A percentile compares a stretch with the other conserved stretches of the same genome.
Evolutionary conservation across 2,113 vertebrate genomes (phyloP).

Genomic region (Rhea pennata): DNA sequence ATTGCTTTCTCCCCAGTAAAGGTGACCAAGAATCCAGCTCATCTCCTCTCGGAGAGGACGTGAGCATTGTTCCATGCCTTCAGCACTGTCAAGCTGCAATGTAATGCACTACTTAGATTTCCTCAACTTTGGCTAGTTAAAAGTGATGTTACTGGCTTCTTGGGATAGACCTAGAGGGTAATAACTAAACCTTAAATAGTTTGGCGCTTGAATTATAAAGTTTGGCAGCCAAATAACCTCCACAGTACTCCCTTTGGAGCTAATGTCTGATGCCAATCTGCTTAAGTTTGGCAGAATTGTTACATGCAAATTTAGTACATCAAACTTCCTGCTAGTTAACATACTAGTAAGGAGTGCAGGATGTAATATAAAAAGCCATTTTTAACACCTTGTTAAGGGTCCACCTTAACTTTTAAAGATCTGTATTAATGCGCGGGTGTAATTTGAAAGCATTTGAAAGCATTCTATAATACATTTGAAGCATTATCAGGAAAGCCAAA

Average conservation of each 20-base stretch:
- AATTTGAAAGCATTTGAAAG: background rate
- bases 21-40: background rate
- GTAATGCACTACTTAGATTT: background rate
- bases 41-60: background rate
- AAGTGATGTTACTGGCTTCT: background rate
- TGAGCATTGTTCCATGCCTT: background rate
- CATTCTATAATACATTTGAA: background rate
- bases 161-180: constrained; percentile 1
- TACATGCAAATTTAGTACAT: background rate
- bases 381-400: background rate
- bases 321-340: background rate
- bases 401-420: background rate
- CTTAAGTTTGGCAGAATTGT: background rate
- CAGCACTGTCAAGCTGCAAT: background rate
- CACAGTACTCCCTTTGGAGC: background rate
- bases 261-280: background rate
- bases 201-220: constrained; percentile 18
- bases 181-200: constrained; percentile 35
- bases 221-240: constrained; percentile 42
- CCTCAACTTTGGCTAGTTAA: background rate
- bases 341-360: background rate
- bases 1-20: background rate
- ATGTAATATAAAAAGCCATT: background rate
- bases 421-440: background rate
- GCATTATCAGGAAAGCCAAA: background rate